Evolutionary conservation across 2,113 vertebrate species (phyloP), one percentile per base, ranked within the genome.

Genomic region (Ictalurus furcatus): DNA sequence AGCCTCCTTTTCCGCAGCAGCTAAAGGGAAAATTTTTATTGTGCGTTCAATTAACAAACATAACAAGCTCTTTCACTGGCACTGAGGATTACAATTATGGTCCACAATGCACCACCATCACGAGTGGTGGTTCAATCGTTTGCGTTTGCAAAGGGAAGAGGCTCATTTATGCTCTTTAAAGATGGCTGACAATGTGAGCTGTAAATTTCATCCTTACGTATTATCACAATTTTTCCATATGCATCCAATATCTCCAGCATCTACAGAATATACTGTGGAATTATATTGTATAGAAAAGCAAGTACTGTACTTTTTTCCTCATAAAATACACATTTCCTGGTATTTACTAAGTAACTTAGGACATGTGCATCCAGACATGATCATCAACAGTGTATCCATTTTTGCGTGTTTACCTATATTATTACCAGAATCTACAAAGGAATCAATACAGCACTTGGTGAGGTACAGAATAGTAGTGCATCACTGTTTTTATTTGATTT

Each of bases 41-140:
- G 94, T 91, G 40, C 90, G 95, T 96, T 96, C 95, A 95, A 96
- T 95, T 95, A 95, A 94, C 89, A 92, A 91, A 92, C 94, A 91
- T 85, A 92, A 94, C 94, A 92, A 86, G 88, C 90, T 94, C 93
- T 95, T 95, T 96, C 93, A 94, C 93, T 92, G 90, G 93, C 88
- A 92, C 93, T 92, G 90, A 94, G 92, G 94, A 95, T 95, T 95
- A 94, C 94, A 94, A 94, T 95, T 95, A 95, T 79, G 92, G 89
- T 93, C 85, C 88, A 94, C 93, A 95, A 95, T 94, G 91, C 90
- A 88, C 90, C 93, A 85, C 92, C 90, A 81, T 92, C 81, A 87
- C 73, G 69, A 88, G 86, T 83, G 89, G 91, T 93, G 94, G 94
- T 93, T 94, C 91, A 92, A 92, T 91, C 89, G 89, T 93, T 94